phyloP scores from a whole-genome alignment of 2,888 invertebrate genomes.

The Idaea aversata region DNA sequence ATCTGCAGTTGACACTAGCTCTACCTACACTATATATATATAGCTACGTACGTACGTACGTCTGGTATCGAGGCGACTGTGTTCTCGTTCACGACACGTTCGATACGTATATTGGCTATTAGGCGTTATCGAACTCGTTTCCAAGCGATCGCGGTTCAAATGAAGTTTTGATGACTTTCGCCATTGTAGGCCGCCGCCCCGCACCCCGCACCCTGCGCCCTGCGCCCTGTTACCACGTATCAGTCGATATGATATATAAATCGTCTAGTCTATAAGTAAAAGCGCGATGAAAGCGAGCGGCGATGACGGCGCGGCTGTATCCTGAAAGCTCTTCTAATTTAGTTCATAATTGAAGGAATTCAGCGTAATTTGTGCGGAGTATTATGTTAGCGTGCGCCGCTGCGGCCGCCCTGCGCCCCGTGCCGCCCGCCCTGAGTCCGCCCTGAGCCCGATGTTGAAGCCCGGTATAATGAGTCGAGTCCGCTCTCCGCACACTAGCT shows the following conservation, averaged over 20 bases:
- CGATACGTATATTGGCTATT: slow-evolving; percentile 20
- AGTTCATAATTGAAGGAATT: not conserved
- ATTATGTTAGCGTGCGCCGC: not conserved
- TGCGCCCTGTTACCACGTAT: no score
- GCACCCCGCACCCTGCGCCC: no score
- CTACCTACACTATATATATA: no score
- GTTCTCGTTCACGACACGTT: slow-evolving; percentile 3
- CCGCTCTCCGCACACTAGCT: not conserved
- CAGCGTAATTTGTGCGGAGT: not conserved
- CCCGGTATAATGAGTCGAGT: not conserved
- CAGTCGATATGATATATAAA: no score
- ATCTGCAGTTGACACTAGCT: no score
- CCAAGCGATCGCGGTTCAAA: slow-evolving; percentile 17
- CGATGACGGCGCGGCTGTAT: not conserved
- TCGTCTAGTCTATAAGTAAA: not conserved
- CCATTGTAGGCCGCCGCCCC: slow-evolving; percentile 9
- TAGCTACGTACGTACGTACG: not conserved
- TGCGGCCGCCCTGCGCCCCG: not conserved
- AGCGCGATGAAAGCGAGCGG: not conserved
- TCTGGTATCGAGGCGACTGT: slow-evolving; percentile 10
- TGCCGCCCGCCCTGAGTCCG: not conserved
- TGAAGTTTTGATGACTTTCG: slow-evolving; percentile 28
- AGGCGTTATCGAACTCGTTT: slow-evolving; percentile 26
- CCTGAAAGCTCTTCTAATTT: not conserved
- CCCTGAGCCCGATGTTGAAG: not conserved